Percentiles rank a stretch among this genome's conserved stretches.
Conservation (phyloP, 2,888 invertebrate species). For the Cosmopolites sordidus region DNA sequence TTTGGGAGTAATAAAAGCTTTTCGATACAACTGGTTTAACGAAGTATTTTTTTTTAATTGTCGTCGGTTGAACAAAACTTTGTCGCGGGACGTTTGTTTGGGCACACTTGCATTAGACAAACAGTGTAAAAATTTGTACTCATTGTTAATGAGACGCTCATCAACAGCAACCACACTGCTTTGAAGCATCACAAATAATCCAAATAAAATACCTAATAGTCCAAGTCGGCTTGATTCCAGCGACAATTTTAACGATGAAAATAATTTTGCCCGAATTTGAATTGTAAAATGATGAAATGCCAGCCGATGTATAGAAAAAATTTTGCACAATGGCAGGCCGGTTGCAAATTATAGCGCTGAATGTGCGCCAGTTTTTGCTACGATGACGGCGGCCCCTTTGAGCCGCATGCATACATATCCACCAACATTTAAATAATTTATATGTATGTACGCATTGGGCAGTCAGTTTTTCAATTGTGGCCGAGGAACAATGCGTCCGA, state of each 20-base stretch:
- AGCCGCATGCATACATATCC: slow-evolving; percentile 50
- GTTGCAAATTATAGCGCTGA: slow-evolving; percentile 43
- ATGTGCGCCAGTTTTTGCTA: slow-evolving; percentile 47
- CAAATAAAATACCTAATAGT: too few relatives aligned
- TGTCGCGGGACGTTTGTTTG: too few relatives aligned
- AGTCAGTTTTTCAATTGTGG: slow-evolving; percentile 47
- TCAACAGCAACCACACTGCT: too few relatives aligned
- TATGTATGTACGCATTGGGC: slow-evolving; percentile 48
- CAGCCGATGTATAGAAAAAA: slow-evolving; percentile 32
- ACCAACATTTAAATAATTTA: slow-evolving; percentile 51
- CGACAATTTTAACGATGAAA: not conserved
- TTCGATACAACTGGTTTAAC: too few relatives aligned
- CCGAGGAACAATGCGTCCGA: slow-evolving; percentile 42
- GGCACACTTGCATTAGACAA: too few relatives aligned
- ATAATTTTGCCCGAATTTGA: slow-evolving; percentile 18
- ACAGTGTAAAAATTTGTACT: too few relatives aligned
- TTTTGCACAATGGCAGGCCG: slow-evolving; percentile 36
- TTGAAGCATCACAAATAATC: too few relatives aligned
- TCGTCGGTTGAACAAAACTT: too few relatives aligned
- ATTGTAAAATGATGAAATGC: slow-evolving; percentile 23
- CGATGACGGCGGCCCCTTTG: slow-evolving; percentile 46
- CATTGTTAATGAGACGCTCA: too few relatives aligned
- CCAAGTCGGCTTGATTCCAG: not conserved
- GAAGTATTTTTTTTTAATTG: too few relatives aligned
- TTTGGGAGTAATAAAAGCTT: too few relatives aligned